Evolutionary conservation across 2,888 invertebrate species (phyloP), one percentile per base, ranked within the genome.

Genomic region (Trissonchulus latispiculum): DNA sequence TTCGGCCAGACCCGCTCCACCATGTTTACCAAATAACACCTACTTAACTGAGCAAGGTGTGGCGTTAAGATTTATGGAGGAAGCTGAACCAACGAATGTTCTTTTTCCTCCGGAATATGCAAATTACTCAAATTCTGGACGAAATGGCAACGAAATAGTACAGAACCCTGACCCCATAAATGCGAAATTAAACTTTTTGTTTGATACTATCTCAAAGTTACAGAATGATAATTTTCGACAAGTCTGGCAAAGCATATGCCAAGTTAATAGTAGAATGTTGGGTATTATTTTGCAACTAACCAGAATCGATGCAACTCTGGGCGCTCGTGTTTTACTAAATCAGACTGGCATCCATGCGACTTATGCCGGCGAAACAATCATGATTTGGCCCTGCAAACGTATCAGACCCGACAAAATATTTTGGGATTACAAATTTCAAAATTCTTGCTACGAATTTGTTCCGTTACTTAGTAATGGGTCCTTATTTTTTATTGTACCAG

Each of bases 281-380:
- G 23, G 28, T 15, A 8, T 68, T 8, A 68, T 68, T 28, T 48
- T 29, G 36, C 70, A 70, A 48, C 48, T 70, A 23, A 28, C 48
- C 3, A 8, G 31, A 28, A 8, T 70, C 2, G 70, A 70, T 29
- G 48, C 70, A 18, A 70, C 70, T 8, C n/a, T 36, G 2, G 70
- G 48, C 8, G 68, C 29, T 23, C 68, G 68, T 23, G 68, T 36
- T 23, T 33, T 33, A 8, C 33, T 68, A 3, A 36, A n/a, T 8
- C 70, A 59, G 3, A 28, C n/a, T 18, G 70, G 48, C 31, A 70
- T 70, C 48, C 15, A 28, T 31, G 48, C 70, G 2, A 8, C 70
- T 29, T 70, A 48, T 29, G 70, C 70, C 3, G 70, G 70, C 18
- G 48, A 70, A 48, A 59, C 59, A n/a, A 28, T 70, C 3, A 70